Evolutionary conservation across 2,888 invertebrate species (phyloP).

Genomic region (Venusia cambrica): DNA sequence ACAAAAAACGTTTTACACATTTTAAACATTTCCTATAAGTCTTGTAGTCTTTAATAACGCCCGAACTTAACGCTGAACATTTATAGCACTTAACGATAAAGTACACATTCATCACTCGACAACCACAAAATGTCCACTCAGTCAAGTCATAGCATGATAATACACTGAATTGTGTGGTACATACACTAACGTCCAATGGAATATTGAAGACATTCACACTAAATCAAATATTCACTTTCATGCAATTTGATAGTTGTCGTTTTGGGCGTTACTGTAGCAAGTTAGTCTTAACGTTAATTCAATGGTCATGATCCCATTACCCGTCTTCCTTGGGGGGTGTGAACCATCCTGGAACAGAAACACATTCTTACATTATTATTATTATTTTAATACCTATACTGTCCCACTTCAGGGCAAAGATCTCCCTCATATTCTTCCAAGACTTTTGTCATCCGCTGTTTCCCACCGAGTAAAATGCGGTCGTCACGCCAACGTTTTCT

Average conservation of each 20-base stretch:
- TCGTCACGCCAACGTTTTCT: no score
- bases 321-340: constrained; percentile 95
- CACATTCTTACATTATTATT: background rate
- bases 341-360: constrained; percentile 88
- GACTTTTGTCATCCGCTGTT: no score
- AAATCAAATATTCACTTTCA: constrained; percentile 50
- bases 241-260: constrained; percentile 45
- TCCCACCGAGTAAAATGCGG: no score
- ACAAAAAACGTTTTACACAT: constrained; percentile 76
- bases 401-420: no score
- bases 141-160: constrained; percentile 45
- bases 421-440: no score
- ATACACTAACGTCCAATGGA: constrained; percentile 44
- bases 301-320: constrained; percentile 73
- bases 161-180: constrained; percentile 37
- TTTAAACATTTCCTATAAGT: constrained; percentile 78
- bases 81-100: constrained; percentile 70
- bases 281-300: constrained; percentile 62
- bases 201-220: constrained; percentile 48
- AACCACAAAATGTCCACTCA: constrained; percentile 45
- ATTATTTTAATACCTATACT: no score
- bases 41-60: constrained; percentile 75
- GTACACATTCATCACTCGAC: constrained; percentile 59
- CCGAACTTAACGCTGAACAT: constrained; percentile 61
- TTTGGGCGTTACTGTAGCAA: constrained; percentile 66